A percentile compares a stretch with the other conserved stretches of the same genome.
Evolutionary conservation across 30 jellyfish, hydroid and myxozoan genomes (phyloP).

Genomic region (Aurelia aurita): DNA sequence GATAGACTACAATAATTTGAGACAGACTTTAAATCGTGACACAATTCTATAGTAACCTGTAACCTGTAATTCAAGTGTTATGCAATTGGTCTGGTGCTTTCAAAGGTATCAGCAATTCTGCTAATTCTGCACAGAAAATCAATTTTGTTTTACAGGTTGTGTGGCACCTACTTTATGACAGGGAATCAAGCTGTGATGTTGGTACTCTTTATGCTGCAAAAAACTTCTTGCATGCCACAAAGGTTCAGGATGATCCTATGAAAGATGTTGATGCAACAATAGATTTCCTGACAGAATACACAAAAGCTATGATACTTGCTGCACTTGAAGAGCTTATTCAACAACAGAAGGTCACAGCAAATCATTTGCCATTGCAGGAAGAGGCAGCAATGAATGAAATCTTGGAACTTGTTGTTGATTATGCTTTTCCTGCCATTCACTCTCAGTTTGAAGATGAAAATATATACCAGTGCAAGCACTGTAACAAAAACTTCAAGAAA

Average conservation of each 20-base stretch:
- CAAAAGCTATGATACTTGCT: not conserved
- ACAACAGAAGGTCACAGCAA: not conserved
- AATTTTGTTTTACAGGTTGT: constrained; percentile 42
- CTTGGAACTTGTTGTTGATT: not conserved
- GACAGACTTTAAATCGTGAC: no score
- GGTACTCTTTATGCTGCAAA: constrained; percentile 37
- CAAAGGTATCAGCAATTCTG: constrained; percentile 19
- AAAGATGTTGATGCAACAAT: constrained; percentile 33
- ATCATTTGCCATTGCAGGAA: not conserved
- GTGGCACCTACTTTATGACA: constrained; percentile 43
- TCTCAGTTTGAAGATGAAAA: constrained; percentile 4
- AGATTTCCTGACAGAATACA: constrained; percentile 3
- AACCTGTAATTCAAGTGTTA: no score
- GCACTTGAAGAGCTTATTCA: not conserved
- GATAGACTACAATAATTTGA: no score
- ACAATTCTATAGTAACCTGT: no score
- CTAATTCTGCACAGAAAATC: not conserved
- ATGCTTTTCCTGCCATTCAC: constrained; percentile 6
- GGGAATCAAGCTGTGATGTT: constrained; percentile 12
- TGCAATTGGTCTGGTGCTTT: constrained; percentile 21
- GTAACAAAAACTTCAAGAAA: not conserved
- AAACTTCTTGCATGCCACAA: constrained; percentile 45
- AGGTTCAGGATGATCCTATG: constrained; percentile 38
- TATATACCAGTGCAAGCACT: not conserved
- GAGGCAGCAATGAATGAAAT: not conserved